Evolutionary conservation across 2,888 invertebrate genomes (phyloP), one percentile per base, ranked within the genome.

Genomic region (Hirtodrosophila histrioides): DNA sequence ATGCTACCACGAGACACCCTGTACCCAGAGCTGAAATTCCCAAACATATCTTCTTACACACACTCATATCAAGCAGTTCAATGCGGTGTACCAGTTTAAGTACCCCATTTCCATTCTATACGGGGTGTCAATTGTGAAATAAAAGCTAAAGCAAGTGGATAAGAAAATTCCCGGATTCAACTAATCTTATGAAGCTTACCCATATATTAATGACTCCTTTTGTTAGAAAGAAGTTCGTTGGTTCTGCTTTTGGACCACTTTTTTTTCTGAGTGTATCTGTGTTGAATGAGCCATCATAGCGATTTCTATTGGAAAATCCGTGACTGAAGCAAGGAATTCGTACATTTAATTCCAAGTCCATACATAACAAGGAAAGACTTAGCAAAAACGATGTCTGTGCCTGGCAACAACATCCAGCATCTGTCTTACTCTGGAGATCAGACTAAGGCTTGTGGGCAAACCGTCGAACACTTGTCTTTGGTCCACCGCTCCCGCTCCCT

Each of bases 261-360:
- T 27, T 27, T 27, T 27, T 27, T 31, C 31, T 31, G 3, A 31
- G 31, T 31, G 31, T 31, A 44, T 31, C 8, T 11, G 33, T 54
- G 12, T 44, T 39, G 39, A 62, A 49, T 54, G 37, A 75, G 44
- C 4, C 23, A 51, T 41, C 40, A 33, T 40, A 43, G 31, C 41
- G 44, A 44, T 62, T 49, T 39, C 44, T 39, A 27, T 39, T 57
- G 17, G 44, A 39, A 60, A 66, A 62, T 76, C 60, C 80, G 77
- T 77, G 80, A 80, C 80, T 55, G 31, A 49, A 36, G 54, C 31
- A 11, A 51, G 31, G 53, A 72, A 51, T 62, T 58, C 48, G 48
- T 44, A 44, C 45, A 40, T 51, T 70, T 61, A 57, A 64, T 67
- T 72, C 53, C 31, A 46, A 45, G 37, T 33, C 12, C 43, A 31